These are phyloP conservation scores for Ichneumon xanthorius DNA, from an alignment of 2,888 invertebrate genomes.

Conservation along the genomic window DNA sequence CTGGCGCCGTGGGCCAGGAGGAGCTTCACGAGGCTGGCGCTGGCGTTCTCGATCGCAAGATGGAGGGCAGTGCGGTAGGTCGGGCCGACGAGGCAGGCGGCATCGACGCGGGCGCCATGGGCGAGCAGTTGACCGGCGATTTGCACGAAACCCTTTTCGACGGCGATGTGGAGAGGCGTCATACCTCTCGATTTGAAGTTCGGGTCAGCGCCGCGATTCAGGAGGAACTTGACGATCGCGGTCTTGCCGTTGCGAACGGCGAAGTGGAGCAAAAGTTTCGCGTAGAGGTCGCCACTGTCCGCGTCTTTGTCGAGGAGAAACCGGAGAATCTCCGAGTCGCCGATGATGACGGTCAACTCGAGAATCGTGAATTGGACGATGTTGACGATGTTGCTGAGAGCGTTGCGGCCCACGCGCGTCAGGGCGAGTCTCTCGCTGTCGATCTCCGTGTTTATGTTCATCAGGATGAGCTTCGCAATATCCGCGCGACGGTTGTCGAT, in stretches of 20 bases:
- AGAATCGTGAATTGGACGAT: neutral
- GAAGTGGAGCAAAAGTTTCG: neutral
- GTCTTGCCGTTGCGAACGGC: neutral
- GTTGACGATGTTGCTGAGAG: neutral
- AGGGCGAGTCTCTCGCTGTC: neutral
- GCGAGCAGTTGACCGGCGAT: neutral
- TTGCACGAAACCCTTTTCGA: neutral
- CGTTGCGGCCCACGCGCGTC: neutral
- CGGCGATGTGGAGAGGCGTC: neutral
- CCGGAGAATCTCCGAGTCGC: neutral
- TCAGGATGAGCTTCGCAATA: conserved; percentile 5
- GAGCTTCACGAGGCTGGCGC: neutral
- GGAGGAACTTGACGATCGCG: neutral
- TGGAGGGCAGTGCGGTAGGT: neutral
- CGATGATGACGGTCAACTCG: neutral
- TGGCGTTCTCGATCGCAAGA: neutral
- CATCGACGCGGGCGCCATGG: neutral
- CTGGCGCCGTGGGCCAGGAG: neutral
- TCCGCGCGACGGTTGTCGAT: neutral
- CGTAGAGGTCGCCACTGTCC: neutral
- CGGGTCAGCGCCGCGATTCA: neutral
- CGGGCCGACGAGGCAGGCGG: neutral
- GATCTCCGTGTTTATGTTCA: neutral
- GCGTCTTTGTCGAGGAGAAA: neutral
- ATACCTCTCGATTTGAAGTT: neutral